phyloP scores from a whole-genome alignment of 2,797 vertebrate species.

The Oreonectes daqikongensis region DNA sequence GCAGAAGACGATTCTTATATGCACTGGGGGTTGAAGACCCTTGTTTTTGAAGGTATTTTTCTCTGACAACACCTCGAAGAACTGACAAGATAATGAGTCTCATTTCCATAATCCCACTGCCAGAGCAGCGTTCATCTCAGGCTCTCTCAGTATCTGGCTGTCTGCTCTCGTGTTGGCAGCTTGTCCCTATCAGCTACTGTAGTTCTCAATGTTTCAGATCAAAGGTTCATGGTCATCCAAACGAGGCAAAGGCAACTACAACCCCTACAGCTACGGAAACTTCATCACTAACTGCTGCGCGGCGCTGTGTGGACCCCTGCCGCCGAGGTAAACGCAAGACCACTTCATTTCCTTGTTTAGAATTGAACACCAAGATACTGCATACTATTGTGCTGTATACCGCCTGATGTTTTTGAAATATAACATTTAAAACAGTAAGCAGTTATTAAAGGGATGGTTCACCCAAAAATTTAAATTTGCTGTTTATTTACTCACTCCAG shows the following conservation, averaged over 20 bases:
- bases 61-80: background rate
- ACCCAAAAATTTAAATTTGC: too few relatives aligned
- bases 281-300: conserved; percentile 91
- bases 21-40: background rate
- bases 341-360: background rate
- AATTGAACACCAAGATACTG: background rate
- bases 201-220: conserved; percentile 75
- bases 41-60: conserved; percentile 1
- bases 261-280: conserved; percentile 92
- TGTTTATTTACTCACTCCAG: too few relatives aligned
- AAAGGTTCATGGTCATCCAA: conserved; percentile 96
- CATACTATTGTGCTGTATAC: background rate
- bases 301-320: conserved; percentile 89
- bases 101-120: background rate
- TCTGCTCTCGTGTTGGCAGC: conserved; percentile 15
- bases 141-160: background rate
- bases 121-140: background rate
- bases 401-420: too few relatives aligned
- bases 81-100: background rate
- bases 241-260: conserved; percentile 91
- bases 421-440: too few relatives aligned
- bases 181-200: conserved; percentile 29
- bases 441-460: too few relatives aligned
- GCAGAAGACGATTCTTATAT: conserved; percentile 9
- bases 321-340: conserved; percentile 82